Evolutionary conservation across 1,140 invertebrate genomes (phyloP).

Genomic region (Patella vulgata): DNA sequence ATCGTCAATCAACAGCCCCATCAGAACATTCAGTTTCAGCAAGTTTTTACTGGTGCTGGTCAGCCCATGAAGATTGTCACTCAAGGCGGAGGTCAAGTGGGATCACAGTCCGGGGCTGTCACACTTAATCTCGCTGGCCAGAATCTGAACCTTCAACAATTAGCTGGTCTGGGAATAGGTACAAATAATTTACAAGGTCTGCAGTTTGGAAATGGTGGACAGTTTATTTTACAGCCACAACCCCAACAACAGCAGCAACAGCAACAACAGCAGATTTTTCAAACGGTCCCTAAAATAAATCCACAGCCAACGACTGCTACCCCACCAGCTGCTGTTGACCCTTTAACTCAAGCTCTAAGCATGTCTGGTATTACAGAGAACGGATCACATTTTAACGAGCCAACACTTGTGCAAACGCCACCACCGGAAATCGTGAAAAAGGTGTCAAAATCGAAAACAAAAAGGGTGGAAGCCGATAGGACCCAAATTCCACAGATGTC

Average conservation of each 20-base stretch:
- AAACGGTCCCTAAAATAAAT: neutral
- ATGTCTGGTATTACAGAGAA: constrained; percentile 15
- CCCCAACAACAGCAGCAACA: constrained; percentile 9
- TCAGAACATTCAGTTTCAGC: constrained; percentile 27
- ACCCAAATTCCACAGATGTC: neutral
- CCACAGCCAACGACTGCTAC: neutral
- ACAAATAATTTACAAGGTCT: constrained; percentile 23
- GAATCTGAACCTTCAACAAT: constrained; percentile 33
- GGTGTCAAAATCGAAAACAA: constrained; percentile 3
- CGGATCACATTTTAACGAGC: neutral
- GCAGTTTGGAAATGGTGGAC: constrained; percentile 31
- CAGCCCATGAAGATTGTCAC: constrained; percentile 12
- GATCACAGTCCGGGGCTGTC: constrained; percentile 31
- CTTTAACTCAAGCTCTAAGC: constrained; percentile 15
- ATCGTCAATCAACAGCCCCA: constrained; percentile 6
- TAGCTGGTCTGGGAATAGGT: constrained; percentile 16
- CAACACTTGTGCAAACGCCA: constrained; percentile 1
- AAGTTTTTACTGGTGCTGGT: constrained; percentile 7
- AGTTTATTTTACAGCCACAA: constrained; percentile 12
- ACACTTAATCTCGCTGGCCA: constrained; percentile 45
- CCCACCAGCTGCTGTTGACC: neutral
- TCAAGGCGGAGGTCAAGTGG: constrained; percentile 24
- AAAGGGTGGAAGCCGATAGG: constrained; percentile 2
- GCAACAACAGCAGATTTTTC: constrained; percentile 4
- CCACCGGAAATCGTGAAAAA: neutral